Base-by-base conservation (phyloP, 2,113 vertebrate species). In the Lepisosteus osseus region DNA sequence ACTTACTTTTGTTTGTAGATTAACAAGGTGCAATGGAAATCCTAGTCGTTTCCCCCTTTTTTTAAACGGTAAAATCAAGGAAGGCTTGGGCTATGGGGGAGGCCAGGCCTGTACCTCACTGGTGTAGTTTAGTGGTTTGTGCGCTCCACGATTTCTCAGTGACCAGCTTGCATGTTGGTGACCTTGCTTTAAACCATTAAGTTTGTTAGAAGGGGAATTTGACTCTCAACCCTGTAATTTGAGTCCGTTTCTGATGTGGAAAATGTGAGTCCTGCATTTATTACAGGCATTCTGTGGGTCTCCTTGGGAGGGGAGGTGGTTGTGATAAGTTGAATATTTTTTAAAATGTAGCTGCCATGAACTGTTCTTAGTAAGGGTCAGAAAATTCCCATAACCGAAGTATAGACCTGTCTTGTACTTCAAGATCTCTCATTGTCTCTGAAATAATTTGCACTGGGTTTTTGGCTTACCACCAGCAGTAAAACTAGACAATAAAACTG, bases 121-220 rank as follows among this genome's bases (percentile, higher is more conserved):
- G 29, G 29, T 29, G 29, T 29, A 29, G 29, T 1, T 29, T 29
- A 29, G 29, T 29, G 29, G 29, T 29, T 29, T 29, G 29, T 1
- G 29, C 29, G 29, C 29, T 2, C 29, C 29, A 29, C 1, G 29
- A 29, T 29, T 29, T 29, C 29, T 29, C 29, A 77, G 73, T 76
- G 64, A 72, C 64, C 45, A 65, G 78, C 63, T 70, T 73, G 73
- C 68, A 47, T 72, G 79, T 43, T 77, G 15, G 66, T 9, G 29
- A 17, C 47, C n/a, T 8, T 11, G 44, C 45, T 47, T 54, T 55
- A 11, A 45, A 13, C 51, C 66, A 54, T 55, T 68, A 68, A 55
- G 2, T 17, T 8, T 59, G 57, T 59, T 59, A 59, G 9, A 59
- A 13, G 14, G 57, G 57, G 57, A 59, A 14, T 14, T 59, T 59